Evolutionary conservation across 2,888 invertebrate species (phyloP).

Genomic region (Rhorus exstirpatorius): DNA sequence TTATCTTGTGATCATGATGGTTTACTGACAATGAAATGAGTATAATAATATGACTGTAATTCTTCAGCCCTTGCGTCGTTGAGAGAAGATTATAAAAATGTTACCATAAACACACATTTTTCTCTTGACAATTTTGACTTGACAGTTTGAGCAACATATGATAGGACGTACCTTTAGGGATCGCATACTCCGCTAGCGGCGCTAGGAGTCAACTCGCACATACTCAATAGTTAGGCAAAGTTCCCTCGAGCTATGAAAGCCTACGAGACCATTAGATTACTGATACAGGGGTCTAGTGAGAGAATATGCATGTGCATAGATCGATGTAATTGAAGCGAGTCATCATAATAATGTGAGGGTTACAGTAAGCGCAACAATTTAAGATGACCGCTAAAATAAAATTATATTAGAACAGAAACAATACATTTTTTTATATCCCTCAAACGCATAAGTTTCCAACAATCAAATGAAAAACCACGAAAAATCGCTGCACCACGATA

Average conservation of each 20-base stretch:
- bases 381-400: background rate
- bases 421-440: background rate
- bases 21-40: no score
- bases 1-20: no score
- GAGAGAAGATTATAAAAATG: no score
- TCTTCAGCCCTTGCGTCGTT: no score
- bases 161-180: no score
- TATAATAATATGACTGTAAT: no score
- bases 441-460: background rate
- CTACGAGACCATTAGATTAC: constrained; percentile 59
- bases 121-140: no score
- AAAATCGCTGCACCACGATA: no score
- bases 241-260: constrained; percentile 20
- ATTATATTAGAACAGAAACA: background rate
- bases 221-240: constrained; percentile 18
- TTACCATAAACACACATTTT: no score
- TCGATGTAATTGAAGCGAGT: background rate
- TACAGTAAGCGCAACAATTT: background rate
- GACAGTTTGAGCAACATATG: no score
- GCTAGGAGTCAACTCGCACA: no score
- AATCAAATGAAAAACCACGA: background rate
- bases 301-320: background rate
- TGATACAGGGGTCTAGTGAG: constrained; percentile 23
- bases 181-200: no score
- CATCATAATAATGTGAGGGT: background rate